Evolutionary conservation across 2,888 invertebrate species (phyloP), one percentile per base, ranked within the genome.

Genomic region (Sminthurides aquaticus): DNA sequence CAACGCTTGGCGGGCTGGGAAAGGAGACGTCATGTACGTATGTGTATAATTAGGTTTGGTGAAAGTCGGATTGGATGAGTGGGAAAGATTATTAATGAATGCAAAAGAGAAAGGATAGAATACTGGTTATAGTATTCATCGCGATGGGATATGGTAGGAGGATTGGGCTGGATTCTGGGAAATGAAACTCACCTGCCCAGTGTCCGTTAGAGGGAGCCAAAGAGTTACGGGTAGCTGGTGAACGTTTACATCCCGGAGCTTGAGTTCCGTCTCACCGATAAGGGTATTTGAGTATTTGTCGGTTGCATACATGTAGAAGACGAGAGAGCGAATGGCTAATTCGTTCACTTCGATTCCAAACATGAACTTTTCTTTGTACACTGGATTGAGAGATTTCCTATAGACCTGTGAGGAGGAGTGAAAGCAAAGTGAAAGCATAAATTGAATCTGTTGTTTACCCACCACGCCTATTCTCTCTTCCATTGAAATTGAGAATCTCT

Each of bases 121-220:
- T 34, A 34, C 43, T 34, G 5, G 43, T 15, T 34, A 15, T 15
- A 34, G 43, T 15, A 34, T 34, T 15, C 43, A 5, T 34, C 8
- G 8, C 15, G 15, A 34, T 15, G 43, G 15, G 8, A 11, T 34
- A 15, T 34, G 43, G 15, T 15, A 11, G 5, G 43, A 34, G 43
- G n/a, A n/a, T n/a, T 34, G 15, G 43, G 15, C 43, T 34, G 43
- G n/a, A n/a, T n/a, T n/a, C n/a, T n/a, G n/a, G n/a, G n/a, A n/a
- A n/a, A n/a, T n/a, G n/a, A n/a, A n/a, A 49, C 76, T 75, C 77
- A 84, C 85, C 80, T 86, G 86, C 72, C 87, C 85, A 8, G 87
- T 86, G 76, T 89, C 88, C 0, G 87, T 83, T 1, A 90, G 80
- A 1, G 87, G 85, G 65, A 90, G 82, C 89, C 89, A 90, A n/a